Percentiles rank a stretch among this genome's conserved stretches.
These are phyloP conservation scores for Acrossocheilus wenchowensis DNA, from an alignment of 2,797 vertebrate species.

Conservation along the genomic window DNA sequence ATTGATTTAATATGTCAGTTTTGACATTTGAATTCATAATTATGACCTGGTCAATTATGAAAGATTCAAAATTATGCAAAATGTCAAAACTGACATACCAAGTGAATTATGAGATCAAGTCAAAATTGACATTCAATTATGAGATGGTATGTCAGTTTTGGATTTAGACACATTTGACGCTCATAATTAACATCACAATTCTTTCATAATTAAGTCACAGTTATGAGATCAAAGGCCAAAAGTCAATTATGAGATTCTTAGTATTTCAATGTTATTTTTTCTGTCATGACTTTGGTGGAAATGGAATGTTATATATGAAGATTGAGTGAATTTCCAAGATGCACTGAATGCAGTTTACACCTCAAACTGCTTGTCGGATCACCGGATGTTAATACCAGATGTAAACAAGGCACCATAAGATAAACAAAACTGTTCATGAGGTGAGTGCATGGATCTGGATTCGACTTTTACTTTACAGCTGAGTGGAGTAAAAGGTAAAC, in stretches of 20 bases:
- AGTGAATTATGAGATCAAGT: neutral
- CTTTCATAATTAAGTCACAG: neutral
- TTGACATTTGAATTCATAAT: neutral
- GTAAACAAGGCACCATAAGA: neutral
- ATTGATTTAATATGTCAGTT: neutral
- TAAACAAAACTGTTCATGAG: neutral
- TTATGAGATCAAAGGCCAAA: neutral
- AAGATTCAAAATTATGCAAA: neutral
- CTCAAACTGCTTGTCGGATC: neutral
- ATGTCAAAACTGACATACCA: neutral
- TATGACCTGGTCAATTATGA: neutral
- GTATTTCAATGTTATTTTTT: neutral
- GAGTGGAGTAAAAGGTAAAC: neutral
- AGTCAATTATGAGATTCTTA: neutral
- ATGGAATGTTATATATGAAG: neutral
- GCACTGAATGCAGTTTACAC: neutral
- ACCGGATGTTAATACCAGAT: conserved; percentile 23
- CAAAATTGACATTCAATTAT: neutral
- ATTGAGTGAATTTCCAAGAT: neutral
- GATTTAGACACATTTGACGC: neutral
- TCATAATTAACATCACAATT: neutral
- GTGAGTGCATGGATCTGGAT: neutral
- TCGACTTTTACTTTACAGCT: neutral
- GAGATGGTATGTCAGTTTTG: neutral
- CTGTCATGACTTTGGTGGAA: neutral